Conservation (phyloP, 92 coral and sea anemone genomes). For the Metridium senile region DNA sequence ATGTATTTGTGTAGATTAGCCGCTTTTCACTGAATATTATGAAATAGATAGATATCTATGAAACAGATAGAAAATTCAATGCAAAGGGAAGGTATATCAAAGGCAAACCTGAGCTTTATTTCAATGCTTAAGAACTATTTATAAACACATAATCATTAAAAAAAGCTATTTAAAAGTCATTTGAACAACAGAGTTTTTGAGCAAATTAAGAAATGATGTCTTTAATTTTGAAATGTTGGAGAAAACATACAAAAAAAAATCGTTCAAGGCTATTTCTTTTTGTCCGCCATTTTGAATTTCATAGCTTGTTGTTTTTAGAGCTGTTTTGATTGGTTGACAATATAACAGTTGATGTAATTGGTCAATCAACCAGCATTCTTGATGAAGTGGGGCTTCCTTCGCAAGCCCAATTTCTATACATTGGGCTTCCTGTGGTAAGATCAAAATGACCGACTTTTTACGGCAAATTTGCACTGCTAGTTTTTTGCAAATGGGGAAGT, state of each 20-base stretch:
- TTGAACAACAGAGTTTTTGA: no score
- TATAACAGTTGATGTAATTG: neutral
- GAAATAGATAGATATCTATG: neutral
- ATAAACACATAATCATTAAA: neutral
- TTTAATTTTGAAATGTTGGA: neutral
- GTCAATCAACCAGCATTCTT: neutral
- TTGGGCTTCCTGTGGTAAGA: neutral
- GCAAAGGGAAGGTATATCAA: neutral
- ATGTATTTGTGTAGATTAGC: neutral
- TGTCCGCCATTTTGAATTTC: conserved; percentile 2
- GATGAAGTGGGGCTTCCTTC: neutral
- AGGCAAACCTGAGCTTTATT: neutral
- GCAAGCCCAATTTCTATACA: neutral
- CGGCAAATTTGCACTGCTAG: neutral
- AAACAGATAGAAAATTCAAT: neutral
- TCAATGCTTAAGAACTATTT: neutral
- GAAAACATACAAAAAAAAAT: neutral
- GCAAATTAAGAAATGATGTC: neutral
- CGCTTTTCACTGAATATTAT: neutral
- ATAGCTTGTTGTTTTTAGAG: neutral
- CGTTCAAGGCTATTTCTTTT: neutral
- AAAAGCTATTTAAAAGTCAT: no score
- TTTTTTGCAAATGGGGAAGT: neutral
- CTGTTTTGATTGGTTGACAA: neutral
- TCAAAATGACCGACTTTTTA: neutral